Percentiles rank a stretch among this genome's conserved stretches.
phyloP scores from a whole-genome alignment of 2,888 invertebrate genomes.

The Erebia aethiops region DNA sequence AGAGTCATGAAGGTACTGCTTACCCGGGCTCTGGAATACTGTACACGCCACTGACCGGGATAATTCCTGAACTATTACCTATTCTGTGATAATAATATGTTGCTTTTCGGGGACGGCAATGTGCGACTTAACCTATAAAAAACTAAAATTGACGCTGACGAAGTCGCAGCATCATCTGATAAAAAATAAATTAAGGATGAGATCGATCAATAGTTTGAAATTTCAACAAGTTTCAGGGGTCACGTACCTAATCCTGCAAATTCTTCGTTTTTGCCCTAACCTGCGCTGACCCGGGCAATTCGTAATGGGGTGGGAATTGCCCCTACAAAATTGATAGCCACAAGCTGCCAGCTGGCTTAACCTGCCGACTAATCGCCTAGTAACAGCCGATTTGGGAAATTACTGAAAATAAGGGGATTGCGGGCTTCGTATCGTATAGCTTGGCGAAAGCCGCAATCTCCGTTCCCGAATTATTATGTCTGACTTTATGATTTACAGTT shows the following conservation, averaged over 20 bases:
- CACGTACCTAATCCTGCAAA: slow-evolving; percentile 23
- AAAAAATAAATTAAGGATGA: not conserved
- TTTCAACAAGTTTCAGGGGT: slow-evolving; percentile 15
- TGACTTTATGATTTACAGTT: not conserved
- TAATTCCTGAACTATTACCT: too few relatives aligned
- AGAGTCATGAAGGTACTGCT: too few relatives aligned
- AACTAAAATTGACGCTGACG: not conserved
- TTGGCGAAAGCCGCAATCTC: not conserved
- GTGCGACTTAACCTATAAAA: not conserved
- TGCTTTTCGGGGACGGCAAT: too few relatives aligned
- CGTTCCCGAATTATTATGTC: not conserved
- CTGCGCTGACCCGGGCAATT: slow-evolving; percentile 30
- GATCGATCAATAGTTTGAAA: not conserved
- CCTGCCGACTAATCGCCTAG: slow-evolving; percentile 33
- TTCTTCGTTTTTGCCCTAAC: slow-evolving; percentile 30
- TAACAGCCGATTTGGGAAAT: slow-evolving; percentile 26
- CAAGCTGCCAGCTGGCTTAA: slow-evolving; percentile 33
- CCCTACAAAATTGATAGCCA: slow-evolving; percentile 33
- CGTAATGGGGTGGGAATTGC: slow-evolving; percentile 27
- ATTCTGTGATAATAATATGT: too few relatives aligned
- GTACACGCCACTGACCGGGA: too few relatives aligned
- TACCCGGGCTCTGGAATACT: too few relatives aligned
- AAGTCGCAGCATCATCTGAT: not conserved
- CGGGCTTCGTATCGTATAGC: not conserved
- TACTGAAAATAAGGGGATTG: slow-evolving; percentile 24